Conservation (phyloP, 2,113 vertebrate species). For the Mobula hypostoma region DNA sequence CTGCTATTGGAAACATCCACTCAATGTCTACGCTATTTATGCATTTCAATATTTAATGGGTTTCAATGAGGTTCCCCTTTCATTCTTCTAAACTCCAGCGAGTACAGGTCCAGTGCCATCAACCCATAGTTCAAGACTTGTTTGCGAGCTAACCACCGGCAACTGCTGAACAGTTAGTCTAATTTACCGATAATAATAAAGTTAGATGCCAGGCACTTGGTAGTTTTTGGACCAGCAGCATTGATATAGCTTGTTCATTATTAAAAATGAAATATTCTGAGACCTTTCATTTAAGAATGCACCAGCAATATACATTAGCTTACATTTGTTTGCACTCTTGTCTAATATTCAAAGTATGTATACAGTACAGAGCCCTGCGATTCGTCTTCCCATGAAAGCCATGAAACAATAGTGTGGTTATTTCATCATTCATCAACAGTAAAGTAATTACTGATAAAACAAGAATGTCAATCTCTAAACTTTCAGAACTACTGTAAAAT, state of each 20-base stretch:
- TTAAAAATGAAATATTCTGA: slow-evolving; percentile 13
- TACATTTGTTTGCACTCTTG: not conserved
- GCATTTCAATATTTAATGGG: too few species aligned
- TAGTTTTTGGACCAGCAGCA: slow-evolving; percentile 10
- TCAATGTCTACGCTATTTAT: too few species aligned
- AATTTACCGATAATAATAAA: slow-evolving; percentile 22
- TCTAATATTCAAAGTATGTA: not conserved
- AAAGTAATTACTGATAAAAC: not conserved
- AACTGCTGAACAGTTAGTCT: slow-evolving; percentile 11
- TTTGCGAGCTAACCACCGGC: slow-evolving; percentile 2
- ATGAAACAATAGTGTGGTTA: not conserved
- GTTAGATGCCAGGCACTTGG: slow-evolving; percentile 4
- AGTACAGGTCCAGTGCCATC: too few species aligned
- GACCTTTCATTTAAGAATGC: not conserved
- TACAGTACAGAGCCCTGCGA: too few species aligned
- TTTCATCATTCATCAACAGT: not conserved
- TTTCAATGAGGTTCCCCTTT: too few species aligned
- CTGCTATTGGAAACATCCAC: too few species aligned
- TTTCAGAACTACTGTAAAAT: not conserved
- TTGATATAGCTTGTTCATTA: not conserved
- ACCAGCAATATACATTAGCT: not conserved
- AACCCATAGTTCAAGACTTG: not conserved
- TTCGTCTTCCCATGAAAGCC: too few species aligned
- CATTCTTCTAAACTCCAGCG: too few species aligned
- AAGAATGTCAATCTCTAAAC: not conserved